Conservation (phyloP, 2,113 vertebrate species). For the Spea multiplicata region DNA sequence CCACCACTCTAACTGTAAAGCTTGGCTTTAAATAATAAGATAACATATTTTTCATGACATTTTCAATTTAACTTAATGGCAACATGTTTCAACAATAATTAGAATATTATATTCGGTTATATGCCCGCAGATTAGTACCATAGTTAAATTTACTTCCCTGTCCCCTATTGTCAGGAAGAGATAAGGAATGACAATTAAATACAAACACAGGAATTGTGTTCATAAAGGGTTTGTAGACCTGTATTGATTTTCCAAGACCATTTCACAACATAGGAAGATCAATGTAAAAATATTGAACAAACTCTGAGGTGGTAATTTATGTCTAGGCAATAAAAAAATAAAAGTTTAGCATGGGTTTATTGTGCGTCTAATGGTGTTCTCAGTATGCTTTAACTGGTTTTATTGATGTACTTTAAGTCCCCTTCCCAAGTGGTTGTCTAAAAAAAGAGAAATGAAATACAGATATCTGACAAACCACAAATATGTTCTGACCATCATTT, state of each 20-base stretch:
- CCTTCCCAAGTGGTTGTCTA: constrained; percentile 11
- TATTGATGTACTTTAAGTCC: constrained; percentile 40
- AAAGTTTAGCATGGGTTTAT: constrained; percentile 42
- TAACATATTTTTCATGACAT: too few relatives aligned
- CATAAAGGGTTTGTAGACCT: constrained; percentile 32
- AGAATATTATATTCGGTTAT: too few relatives aligned
- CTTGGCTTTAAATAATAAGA: too few relatives aligned
- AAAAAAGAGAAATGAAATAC: constrained; percentile 30
- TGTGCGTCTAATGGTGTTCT: constrained; percentile 27
- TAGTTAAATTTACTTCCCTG: too few relatives aligned
- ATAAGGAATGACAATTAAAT: not conserved
- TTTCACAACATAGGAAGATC: constrained; percentile 45
- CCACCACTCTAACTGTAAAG: too few relatives aligned
- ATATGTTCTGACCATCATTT: constrained; percentile 7
- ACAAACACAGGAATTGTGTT: constrained; percentile 24
- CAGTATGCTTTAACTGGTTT: constrained; percentile 33
- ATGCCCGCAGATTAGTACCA: too few relatives aligned
- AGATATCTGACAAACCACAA: constrained; percentile 1
- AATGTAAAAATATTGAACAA: constrained; percentile 44
- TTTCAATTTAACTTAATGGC: too few relatives aligned
- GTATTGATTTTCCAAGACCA: constrained; percentile 40
- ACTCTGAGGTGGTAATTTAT: constrained; percentile 33
- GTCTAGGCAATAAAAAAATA: constrained; percentile 26
- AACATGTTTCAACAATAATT: too few relatives aligned
- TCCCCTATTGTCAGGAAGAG: too few relatives aligned